Evolutionary conservation across 92 coral and sea anemone species (phyloP), one percentile per base, ranked within the genome.

Genomic region (Hydrozoanthus gracilis): DNA sequence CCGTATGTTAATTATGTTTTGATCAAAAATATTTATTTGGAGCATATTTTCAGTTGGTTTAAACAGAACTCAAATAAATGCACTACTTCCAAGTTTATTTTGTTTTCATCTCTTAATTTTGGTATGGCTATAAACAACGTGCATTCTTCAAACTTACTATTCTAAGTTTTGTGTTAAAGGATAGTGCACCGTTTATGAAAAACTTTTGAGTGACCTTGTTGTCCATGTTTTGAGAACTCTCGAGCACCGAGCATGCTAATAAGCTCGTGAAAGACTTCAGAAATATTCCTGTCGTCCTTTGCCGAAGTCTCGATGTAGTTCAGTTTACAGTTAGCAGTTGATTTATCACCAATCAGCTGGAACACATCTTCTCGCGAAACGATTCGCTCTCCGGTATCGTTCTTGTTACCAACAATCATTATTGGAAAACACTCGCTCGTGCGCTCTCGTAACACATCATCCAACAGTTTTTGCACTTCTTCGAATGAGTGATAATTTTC

Each of bases 221-320:
- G 51, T 11, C 60, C 27, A 45, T 78, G 83, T 46, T 78, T 78
- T 58, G 83, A 56, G 70, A 78, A 8, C 9, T 78, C 54, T 44
- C 60, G 70, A 60, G 44, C 83, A 56, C 6, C 70, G 5, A 89
- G 51, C 70, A 96, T 79, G 47, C 87, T 92, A 3, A 95, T 82
- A 44, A 95, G 90, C 85, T 93, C 98, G n/a, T 88, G 48, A 64
- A 95, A 96, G 4, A 95, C 85, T 20, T 90, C 97, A 11, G 88
- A 88, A 58, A 95, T 93, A 17, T 96, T 90, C 18, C 52, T 70
- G 86, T 90, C 90, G 70, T 91, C 95, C 82, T 93, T 95, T 7
- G 99, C 99, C 8, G 99, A 96, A 1, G 99, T 92, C 77, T 96
- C 99, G 7, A 96, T 86, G 66, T 96, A 94, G n/a, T 89, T 90